Conservation (phyloP, 2,113 vertebrate species). For the Girardinichthys multiradiatus region DNA sequence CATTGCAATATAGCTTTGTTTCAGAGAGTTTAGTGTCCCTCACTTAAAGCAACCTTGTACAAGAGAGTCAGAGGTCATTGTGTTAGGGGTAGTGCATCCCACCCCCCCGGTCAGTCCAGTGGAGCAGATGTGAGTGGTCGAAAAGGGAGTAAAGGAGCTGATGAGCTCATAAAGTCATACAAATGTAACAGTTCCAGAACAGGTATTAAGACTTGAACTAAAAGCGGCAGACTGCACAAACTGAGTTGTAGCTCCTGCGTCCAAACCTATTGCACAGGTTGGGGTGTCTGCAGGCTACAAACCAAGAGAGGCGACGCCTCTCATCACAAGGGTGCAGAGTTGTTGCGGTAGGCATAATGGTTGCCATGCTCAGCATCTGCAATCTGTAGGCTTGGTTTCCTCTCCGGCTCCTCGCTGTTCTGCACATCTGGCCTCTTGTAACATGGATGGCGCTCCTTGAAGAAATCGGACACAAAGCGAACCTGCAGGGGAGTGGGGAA, state of each 20-base stretch:
- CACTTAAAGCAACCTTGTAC: constrained; percentile 39
- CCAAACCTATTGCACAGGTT: constrained; percentile 17
- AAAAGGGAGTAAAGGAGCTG: constrained; percentile 3
- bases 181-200: constrained; percentile 11
- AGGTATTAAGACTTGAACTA: background rate
- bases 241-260: constrained; percentile 8
- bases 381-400: constrained; percentile 86
- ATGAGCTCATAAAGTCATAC: constrained; percentile 10
- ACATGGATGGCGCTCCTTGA: constrained; percentile 82
- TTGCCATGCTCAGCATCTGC: constrained; percentile 82
- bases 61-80: constrained; percentile 52
- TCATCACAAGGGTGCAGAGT: constrained; percentile 76
- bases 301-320: constrained; percentile 14
- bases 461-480: constrained; percentile 89
- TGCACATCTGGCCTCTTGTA: constrained; percentile 37
- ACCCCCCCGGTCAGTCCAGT: constrained; percentile 70
- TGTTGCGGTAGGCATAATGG: constrained; percentile 84
- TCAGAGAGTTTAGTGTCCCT: constrained; percentile 18
- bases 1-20: background rate
- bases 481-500: constrained; percentile 77
- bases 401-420: constrained; percentile 76
- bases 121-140: constrained; percentile 67
- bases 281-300: constrained; percentile 34
- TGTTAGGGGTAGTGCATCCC: constrained; percentile 37
- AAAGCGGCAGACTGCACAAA: constrained; percentile 11